These are phyloP conservation scores for Parapristionchus giblindavisi DNA, from an alignment of 2,888 invertebrate species.

Conservation along the genomic window DNA sequence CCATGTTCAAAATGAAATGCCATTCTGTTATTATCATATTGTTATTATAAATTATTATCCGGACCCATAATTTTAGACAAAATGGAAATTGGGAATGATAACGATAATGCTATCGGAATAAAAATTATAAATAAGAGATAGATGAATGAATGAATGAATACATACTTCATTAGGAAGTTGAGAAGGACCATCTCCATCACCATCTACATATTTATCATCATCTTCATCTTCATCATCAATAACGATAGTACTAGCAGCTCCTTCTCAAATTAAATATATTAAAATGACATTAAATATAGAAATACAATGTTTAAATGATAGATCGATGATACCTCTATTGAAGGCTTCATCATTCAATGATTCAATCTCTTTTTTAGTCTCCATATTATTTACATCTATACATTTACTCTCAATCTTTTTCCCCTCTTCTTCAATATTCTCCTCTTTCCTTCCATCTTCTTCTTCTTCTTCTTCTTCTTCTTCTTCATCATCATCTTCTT, in stretches of 20 bases:
- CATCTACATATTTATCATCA: neutral
- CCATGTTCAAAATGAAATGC: too few relatives aligned
- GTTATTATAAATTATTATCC: too few relatives aligned
- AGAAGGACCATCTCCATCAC: too few relatives aligned
- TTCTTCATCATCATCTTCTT: constrained; percentile 9
- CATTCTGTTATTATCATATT: too few relatives aligned
- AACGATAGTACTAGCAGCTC: neutral
- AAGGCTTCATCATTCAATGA: too few relatives aligned
- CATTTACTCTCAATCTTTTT: neutral
- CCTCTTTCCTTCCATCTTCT: neutral
- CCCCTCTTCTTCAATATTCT: neutral
- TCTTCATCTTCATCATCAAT: constrained; percentile 4
- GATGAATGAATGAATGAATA: neutral
- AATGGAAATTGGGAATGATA: too few relatives aligned
- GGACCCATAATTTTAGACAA: too few relatives aligned
- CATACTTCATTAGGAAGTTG: too few relatives aligned
- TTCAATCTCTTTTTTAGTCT: neutral
- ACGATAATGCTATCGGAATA: too few relatives aligned
- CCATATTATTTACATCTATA: neutral
- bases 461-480: neutral
- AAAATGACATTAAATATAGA: neutral
- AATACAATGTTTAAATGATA: too few relatives aligned
- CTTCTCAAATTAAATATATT: neutral
- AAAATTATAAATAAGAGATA: neutral
- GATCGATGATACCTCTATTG: too few relatives aligned